Evolutionary conservation across 2,113 vertebrate genomes (phyloP), one percentile per base, ranked within the genome.

Genomic region (Myotis brandtii): DNA sequence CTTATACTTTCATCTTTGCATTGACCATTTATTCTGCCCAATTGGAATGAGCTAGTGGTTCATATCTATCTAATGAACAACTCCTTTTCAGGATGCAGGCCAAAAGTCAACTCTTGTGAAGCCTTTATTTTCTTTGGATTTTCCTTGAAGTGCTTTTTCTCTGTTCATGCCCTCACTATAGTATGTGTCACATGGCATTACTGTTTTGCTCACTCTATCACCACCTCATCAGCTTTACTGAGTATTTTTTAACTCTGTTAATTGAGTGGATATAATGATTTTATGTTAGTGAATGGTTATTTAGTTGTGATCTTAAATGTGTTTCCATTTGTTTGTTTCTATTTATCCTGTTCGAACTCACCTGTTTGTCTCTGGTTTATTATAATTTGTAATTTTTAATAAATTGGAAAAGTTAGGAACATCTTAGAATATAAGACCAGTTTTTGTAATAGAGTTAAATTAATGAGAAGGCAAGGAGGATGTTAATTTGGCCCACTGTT

Each of bases 381-480:
- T 82, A 23, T 76, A 50, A 52, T 54, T 87, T 90, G 8, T 77
- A 66, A 82, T 52, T 94, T 89, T 85, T 48, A 76, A 73, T 89
- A 67, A 52, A 59, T 52, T 91, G 30, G 32, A 92, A 92, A 37
- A 59, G 73, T 89, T 88, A 85, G 86, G 40, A 86, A 62, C 25
- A 30, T 86, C 20, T 89, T 79, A 93, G 52, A 46, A 34, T 80
- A 66, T 84, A 92, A 96, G 43, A 90, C 34, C 9, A 59, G 9
- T 89, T 93, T 94, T 96, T 91, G 32, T 73, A 59, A 48, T 72
- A 85, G 40, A 89, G 46, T 94, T 94, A 82, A 94, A 21, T 95
- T 84, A 82, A 32, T 73, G 27, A 64, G 17, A 32, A 56, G 40
- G 14, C 25, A 40, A 32, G 9, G 40, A 10, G n/a, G 3, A 43